A percentile compares a stretch with the other conserved stretches of the same genome.
phyloP scores from a whole-genome alignment of 2,113 vertebrate genomes.

The Patagioenas fasciata region DNA sequence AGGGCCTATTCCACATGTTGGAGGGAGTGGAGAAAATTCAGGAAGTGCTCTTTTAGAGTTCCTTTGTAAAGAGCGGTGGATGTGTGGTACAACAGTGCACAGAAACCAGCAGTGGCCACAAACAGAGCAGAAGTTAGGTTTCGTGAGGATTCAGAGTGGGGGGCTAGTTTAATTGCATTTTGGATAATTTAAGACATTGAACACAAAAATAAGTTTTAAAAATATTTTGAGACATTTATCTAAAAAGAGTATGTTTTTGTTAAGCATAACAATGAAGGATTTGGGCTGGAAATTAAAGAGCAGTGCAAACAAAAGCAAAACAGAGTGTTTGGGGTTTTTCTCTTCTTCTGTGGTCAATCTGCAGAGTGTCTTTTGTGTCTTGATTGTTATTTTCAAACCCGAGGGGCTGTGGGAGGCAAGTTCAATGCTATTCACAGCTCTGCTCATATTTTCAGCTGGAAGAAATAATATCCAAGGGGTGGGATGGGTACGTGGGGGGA shows the following conservation, averaged over 20 bases:
- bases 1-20: background rate
- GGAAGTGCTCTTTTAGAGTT: background rate
- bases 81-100: accelerated
- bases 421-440: background rate
- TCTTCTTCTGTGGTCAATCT: constrained; percentile 53
- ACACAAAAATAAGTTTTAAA: constrained; percentile 53
- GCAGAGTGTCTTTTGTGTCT: constrained; percentile 57
- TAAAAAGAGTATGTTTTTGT: constrained; percentile 51
- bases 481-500: accelerated
- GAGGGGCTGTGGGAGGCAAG: constrained; percentile 8
- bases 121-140: background rate
- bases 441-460: background rate
- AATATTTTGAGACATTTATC: constrained; percentile 53
- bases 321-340: constrained; percentile 53
- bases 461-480: background rate
- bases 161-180: background rate
- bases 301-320: constrained; percentile 52
- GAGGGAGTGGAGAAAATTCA: background rate
- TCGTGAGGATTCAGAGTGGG: background rate
- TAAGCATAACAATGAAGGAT: constrained; percentile 29
- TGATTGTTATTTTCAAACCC: constrained; percentile 12
- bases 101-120: background rate
- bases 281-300: constrained; percentile 49
- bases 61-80: background rate
- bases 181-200: constrained; percentile 33